A percentile compares a stretch with the other conserved stretches of the same genome.
phyloP scores from a whole-genome alignment of 2,888 invertebrate species.

The Folsomia manolachei region DNA sequence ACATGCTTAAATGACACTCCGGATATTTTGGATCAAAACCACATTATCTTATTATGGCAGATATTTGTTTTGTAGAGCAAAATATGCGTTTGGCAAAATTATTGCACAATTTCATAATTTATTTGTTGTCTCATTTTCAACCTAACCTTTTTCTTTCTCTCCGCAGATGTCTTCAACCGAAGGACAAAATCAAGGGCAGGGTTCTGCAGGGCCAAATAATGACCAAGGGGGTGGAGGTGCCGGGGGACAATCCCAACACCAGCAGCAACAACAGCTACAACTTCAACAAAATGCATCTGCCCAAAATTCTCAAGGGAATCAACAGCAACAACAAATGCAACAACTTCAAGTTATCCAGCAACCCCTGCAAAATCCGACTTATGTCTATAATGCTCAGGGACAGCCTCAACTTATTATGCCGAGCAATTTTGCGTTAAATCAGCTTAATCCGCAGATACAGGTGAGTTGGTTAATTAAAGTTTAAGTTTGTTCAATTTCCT shows the following conservation, averaged over 20 bases:
- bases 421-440: constrained; percentile 71
- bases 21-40: too few species aligned
- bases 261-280: constrained; percentile 41
- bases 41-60: too few species aligned
- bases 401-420: constrained; percentile 71
- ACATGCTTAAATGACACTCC: too few species aligned
- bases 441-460: constrained; percentile 71
- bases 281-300: constrained; percentile 41
- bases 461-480: constrained; percentile 53
- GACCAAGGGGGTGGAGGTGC: background rate
- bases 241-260: background rate
- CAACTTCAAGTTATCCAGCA: constrained; percentile 79
- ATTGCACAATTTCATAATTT: too few species aligned
- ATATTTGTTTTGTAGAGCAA: too few species aligned
- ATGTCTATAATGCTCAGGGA: constrained; percentile 76
- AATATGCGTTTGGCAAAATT: too few species aligned
- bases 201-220: background rate
- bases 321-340: constrained; percentile 43
- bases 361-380: constrained; percentile 71
- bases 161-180: constrained; percentile 12
- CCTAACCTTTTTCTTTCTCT: background rate
- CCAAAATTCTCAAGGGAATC: constrained; percentile 38
- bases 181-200: constrained; percentile 3
- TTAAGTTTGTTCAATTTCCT: background rate
- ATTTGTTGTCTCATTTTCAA: too few species aligned